These are phyloP conservation scores for Raja brachyura DNA, from an alignment of 2,113 vertebrate species.

Conservation along the genomic window DNA sequence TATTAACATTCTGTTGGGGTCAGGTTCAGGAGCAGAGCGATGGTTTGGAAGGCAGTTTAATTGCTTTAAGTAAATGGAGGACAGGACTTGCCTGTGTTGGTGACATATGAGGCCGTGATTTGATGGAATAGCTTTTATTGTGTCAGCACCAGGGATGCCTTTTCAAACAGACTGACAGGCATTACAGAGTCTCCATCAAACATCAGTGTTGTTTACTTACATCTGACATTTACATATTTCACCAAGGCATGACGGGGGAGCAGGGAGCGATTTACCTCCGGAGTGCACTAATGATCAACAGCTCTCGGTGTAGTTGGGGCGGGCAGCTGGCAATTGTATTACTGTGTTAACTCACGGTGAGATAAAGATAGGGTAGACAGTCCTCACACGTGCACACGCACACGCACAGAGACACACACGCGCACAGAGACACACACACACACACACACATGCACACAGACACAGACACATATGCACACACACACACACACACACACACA, in stretches of 20 bases:
- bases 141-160: not conserved
- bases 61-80: constrained; percentile 6
- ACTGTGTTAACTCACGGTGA: not conserved
- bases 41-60: not conserved
- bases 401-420: too few relatives aligned
- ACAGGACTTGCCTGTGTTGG: not conserved
- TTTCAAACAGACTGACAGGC: not conserved
- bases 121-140: constrained; percentile 10
- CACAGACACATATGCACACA: too few relatives aligned
- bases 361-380: too few relatives aligned
- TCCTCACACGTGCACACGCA: too few relatives aligned
- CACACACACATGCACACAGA: too few relatives aligned
- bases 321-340: not conserved
- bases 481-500: too few relatives aligned
- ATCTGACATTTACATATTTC: constrained; percentile 20
- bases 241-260: not conserved
- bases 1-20: too few relatives aligned
- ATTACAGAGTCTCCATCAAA: not conserved
- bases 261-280: not conserved
- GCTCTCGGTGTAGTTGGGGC: not conserved
- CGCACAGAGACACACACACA: too few relatives aligned
- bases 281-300: too few relatives aligned
- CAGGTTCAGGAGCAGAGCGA: not conserved
- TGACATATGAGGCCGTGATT: not conserved
- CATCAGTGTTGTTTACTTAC: not conserved